Percentiles rank a stretch among this genome's conserved stretches.
Conservation (phyloP, 1,140 invertebrate species). For the Nasonia vitripennis region DNA sequence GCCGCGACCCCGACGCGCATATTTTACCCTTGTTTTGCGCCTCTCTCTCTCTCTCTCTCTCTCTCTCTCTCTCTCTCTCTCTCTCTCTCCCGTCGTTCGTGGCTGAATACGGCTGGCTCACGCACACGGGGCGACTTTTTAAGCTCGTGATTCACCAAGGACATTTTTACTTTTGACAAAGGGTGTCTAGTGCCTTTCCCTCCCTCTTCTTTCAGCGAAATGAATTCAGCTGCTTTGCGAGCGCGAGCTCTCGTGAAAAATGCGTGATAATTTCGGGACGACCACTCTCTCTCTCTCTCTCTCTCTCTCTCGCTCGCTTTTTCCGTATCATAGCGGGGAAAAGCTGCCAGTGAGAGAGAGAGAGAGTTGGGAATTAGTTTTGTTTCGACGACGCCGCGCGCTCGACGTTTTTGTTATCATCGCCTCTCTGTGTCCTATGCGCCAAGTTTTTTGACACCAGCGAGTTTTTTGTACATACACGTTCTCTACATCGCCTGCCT, state of each 20-base stretch:
- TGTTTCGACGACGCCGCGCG: not conserved
- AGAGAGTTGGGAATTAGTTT: conserved; percentile 10
- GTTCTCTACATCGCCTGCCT: too few relatives aligned
- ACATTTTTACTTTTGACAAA: conserved; percentile 27
- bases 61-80: not conserved
- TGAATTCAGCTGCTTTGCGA: not conserved
- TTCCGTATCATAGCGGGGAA: not conserved
- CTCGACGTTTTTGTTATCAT: too few relatives aligned
- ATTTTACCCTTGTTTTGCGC: conserved; percentile 52
- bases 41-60: not conserved
- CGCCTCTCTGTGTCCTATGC: too few relatives aligned
- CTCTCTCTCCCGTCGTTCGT: not conserved
- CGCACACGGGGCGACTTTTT: conserved; percentile 2
- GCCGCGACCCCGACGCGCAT: conserved; percentile 53
- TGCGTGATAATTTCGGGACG: conserved; percentile 24
- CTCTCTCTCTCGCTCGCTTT: not conserved
- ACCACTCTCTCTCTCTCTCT: not conserved
- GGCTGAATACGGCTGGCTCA: too few relatives aligned
- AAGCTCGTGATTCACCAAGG: conserved; percentile 22
- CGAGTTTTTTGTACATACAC: too few relatives aligned
- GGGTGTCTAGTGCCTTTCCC: not conserved
- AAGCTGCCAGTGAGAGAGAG: not conserved
- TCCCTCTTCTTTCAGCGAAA: not conserved
- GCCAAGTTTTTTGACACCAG: not conserved
- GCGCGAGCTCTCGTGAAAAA: conserved; percentile 10